A percentile compares a stretch with the other conserved stretches of the same genome.
phyloP scores from a whole-genome alignment of 2,797 vertebrate genomes.

The Numenius phaeopus region DNA sequence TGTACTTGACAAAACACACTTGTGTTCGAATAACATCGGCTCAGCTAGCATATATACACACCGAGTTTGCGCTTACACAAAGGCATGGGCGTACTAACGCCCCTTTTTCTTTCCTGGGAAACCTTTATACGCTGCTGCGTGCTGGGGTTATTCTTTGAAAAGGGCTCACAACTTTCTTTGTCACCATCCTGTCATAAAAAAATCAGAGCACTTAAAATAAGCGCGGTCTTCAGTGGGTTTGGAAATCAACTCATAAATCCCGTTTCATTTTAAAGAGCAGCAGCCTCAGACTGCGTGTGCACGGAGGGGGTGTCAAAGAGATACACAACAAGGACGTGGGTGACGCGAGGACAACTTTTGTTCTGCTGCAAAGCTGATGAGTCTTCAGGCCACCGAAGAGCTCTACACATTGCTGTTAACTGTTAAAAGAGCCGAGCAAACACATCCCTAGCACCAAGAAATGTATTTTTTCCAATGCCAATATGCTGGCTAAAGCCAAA shows the following conservation, averaged over 20 bases:
- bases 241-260: background rate
- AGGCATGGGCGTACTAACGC: background rate
- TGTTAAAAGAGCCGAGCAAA: rapidly evolving
- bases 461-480: background rate
- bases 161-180: background rate
- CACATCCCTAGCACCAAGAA: background rate
- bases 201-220: background rate
- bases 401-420: background rate
- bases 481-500: background rate
- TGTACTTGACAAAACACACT: background rate
- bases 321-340: rapidly evolving
- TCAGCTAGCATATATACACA: background rate
- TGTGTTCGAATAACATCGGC: background rate
- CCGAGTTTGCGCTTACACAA: background rate
- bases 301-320: rapidly evolving
- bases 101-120: background rate
- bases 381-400: background rate
- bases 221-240: rapidly evolving
- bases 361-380: background rate
- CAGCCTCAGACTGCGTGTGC: rapidly evolving
- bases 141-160: background rate
- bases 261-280: background rate
- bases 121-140: rapidly evolving
- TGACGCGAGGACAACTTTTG: rapidly evolving
- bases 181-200: background rate